phyloP scores from a whole-genome alignment of 2,797 vertebrate genomes.

The Pseudochaenichthys georgianus region DNA sequence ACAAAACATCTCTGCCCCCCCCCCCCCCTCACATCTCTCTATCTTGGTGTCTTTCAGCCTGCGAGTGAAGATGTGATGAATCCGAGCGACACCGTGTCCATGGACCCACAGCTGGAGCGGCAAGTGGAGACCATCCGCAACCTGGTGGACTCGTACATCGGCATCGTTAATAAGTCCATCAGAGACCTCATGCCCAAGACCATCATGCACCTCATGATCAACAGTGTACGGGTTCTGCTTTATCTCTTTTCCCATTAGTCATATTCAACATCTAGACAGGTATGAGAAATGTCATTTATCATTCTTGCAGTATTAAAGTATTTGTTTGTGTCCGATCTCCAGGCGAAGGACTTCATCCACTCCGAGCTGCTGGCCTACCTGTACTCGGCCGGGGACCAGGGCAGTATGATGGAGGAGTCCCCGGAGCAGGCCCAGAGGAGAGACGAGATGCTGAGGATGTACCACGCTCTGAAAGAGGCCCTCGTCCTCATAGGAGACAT shows the following conservation, averaged over 20 bases:
- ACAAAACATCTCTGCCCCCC: neutral
- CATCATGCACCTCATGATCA: conserved; percentile 99
- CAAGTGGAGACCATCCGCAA: conserved; percentile 98
- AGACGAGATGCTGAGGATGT: conserved; percentile 95
- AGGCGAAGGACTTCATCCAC: conserved; percentile 98
- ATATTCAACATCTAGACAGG: neutral
- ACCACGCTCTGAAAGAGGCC: conserved; percentile 92
- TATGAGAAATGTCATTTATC: neutral
- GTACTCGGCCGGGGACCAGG: conserved; percentile 91
- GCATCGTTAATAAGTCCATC: conserved; percentile 96
- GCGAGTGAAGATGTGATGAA: conserved; percentile 88
- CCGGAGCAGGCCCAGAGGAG: conserved; percentile 93
- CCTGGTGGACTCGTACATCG: conserved; percentile 95
- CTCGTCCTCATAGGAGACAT: conserved; percentile 94
- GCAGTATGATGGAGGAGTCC: conserved; percentile 96
- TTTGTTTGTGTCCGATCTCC: conserved; percentile 4
- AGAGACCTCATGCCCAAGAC: conserved; percentile 98
- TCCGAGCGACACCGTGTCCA: conserved; percentile 91
- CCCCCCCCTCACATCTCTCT: neutral
- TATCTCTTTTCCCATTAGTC: neutral
- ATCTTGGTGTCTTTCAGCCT: conserved; percentile 50
- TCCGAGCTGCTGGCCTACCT: conserved; percentile 94
- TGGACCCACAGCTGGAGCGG: conserved; percentile 96
- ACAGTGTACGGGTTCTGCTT: conserved; percentile 83
- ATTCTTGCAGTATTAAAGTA: neutral